These are phyloP conservation scores for Chiroxiphia lanceolata DNA, from an alignment of 2,797 vertebrate genomes.

Conservation along the genomic window DNA sequence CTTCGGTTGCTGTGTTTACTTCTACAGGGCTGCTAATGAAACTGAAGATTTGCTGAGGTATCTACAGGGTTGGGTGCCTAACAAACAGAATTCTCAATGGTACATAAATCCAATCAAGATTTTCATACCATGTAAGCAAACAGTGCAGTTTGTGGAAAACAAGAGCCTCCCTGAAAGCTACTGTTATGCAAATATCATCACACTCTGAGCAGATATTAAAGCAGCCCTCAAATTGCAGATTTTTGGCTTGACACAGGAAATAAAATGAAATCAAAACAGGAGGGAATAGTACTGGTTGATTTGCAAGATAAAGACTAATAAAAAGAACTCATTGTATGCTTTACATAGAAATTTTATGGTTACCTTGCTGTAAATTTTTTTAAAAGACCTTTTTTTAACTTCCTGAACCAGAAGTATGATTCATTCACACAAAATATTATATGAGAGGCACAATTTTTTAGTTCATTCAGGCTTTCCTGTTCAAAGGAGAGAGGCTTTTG, in stretches of 20 bases:
- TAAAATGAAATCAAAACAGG: not conserved
- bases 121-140: not conserved
- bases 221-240: not conserved
- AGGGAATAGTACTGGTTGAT: not conserved
- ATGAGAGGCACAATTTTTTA: conserved; percentile 1
- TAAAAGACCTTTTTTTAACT: conserved; percentile 41
- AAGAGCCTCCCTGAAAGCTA: conserved; percentile 9
- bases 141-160: not conserved
- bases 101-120: conserved; percentile 2
- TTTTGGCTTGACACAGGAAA: conserved; percentile 26
- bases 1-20: not conserved
- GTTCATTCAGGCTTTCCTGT: conserved; percentile 37
- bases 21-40: not conserved
- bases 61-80: not conserved
- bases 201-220: not conserved
- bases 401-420: conserved; percentile 52
- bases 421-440: conserved; percentile 46
- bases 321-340: conserved; percentile 7
- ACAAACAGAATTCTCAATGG: not conserved
- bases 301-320: conserved; percentile 41
- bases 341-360: not conserved
- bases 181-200: conserved; percentile 25
- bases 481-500: not conserved
- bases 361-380: conserved; percentile 41
- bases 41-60: not conserved